Evolutionary conservation across 2,797 vertebrate species (phyloP), one percentile per base, ranked within the genome.

Genomic region (Myripristis jacobus): DNA sequence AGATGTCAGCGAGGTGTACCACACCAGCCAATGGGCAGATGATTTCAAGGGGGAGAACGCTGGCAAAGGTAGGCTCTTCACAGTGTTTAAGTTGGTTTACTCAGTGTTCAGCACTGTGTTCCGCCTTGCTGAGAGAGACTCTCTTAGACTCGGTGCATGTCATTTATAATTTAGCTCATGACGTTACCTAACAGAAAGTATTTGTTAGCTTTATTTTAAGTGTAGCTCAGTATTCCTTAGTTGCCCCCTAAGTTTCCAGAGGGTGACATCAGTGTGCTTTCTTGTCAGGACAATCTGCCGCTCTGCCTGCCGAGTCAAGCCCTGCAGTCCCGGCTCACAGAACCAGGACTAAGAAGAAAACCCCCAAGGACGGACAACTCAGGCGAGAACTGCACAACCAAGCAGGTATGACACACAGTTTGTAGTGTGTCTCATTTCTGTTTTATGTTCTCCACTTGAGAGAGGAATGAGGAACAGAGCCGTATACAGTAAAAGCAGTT

Each of bases 341-440:
- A 67, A 92, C 91, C 61, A 93, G 91, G 79, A 87, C 89, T 69
- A 92, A 95, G 91, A 96, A 95, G 88, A 97, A 95, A 91, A 67
- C 87, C 18, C 75, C 92, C 25, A 97, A 95, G 88, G 93, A 95
- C n/a, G 89, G 89, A 79, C 95, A 89, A 44, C 93, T 91, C 70
- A 93, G 90, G 61, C 83, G 91, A 87, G 96, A 97, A 60, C 88
- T 90, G 3, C 89, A 85, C 66, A 89, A 77, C 72, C 92, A 84
- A 41, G 93, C 94, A 91, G 96, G 96, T 91, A 53, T 22, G 52
- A 73, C 53, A 41, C 64, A 12, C 58, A 29, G 62, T 54, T 15
- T 61, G n/a, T 24, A 27, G 16, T 50, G 48, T 16, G 13, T 44
- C 21, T 19, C 2, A 63, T 6, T 54, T 68, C 22, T 43, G 52